Base-by-base conservation (phyloP, 2,797 vertebrate genomes). In the Lepidocolaptes lacrymiger region DNA sequence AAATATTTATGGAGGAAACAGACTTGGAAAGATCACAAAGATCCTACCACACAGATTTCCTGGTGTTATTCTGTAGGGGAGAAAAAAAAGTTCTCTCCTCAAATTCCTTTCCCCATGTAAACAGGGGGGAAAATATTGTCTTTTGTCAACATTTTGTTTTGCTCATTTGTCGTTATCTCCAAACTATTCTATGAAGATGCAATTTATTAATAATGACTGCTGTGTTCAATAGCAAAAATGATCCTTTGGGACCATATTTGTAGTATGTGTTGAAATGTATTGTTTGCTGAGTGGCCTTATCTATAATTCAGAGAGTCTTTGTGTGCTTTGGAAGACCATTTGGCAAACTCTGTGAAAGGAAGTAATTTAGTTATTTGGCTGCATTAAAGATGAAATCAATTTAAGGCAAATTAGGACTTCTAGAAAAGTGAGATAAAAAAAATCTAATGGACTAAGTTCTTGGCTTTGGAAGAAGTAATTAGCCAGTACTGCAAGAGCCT, bases 351-450 rank as follows among this genome's bases (percentile, higher is more conserved):
- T 66, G 34, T 69, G 67, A 54, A 63, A 91, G 91, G 87, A 96
- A 93, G 71, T 82, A 62, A 82, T 93, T 93, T 71, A 92, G 63
- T 88, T 92, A 88, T 74, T 84, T 92, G 91, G 48, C 52, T 92
- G 63, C 14, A 5, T 83, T 88, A 93, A 85, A 73, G 75, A 79
- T 67, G 32, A 92, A 96, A 92, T 88, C 77, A 85, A 79, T 93
- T 92, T 74, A 56, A 77, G 78, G 76, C 74, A 5, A 89, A 80
- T 87, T 74, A 83, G 59, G 43, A 41, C 61, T 63, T 80, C 48
- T 63, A 36, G 43, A 93, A 78, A 76, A 91, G 32, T 24, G 23
- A n/a, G 44, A 59, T 17, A 44, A 85, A 85, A 68, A 68, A 72
- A 69, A 9, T 7, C 39, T 24, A 46, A 36, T 7, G 36, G 58